Evolutionary conservation across 2,113 vertebrate species (phyloP), one percentile per base, ranked within the genome.

Genomic region (Leucoraja erinaceus): DNA sequence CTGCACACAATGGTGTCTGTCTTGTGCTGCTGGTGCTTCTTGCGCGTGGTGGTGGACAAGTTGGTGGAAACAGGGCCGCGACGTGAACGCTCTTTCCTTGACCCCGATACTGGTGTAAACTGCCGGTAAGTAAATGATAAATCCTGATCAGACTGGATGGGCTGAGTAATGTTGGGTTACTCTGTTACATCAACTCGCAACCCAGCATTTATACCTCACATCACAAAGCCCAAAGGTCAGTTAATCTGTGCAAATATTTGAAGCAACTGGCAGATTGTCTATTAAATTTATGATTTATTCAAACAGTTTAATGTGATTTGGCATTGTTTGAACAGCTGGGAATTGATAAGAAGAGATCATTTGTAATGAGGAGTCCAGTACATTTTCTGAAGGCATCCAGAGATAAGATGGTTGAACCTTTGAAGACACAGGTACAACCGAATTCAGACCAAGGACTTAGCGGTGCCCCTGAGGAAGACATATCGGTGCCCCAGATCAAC

Each of bases 151-250:
- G 33, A 4, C 66, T 74, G 22, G 33, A 25, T 47, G 70, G 12
- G 66, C 4, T 31, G 10, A 6, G 68, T 91, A 68, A 91, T 91
- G 90, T 74, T 91, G 38, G 5, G 11, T 9, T 54, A 91, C 90
- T 31, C 83, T 91, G 90, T 91, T 91, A 91, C 90, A 91, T 72
- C 90, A 91, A 91, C 68, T 70, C 72, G 33, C 33, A 72, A 91
- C 20, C 68, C 68, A 72, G 72, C 33, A 91, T 72, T 72, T 25
- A 11, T 68, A 90, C 9, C 90, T 10, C 72, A 91, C 90, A 91
- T 91, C 90, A 91, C 90, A 91, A 91, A 72, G 90, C 33, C 90
- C 68, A 91, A 91, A 54, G 16, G 33, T 47, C 33, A 22, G 16
- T 25, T 72, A 16, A n/a, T 83, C 54, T 22, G 25, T 54, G 28